phyloP scores from a whole-genome alignment of 2,888 invertebrate species.

The Drosophila yooni region DNA sequence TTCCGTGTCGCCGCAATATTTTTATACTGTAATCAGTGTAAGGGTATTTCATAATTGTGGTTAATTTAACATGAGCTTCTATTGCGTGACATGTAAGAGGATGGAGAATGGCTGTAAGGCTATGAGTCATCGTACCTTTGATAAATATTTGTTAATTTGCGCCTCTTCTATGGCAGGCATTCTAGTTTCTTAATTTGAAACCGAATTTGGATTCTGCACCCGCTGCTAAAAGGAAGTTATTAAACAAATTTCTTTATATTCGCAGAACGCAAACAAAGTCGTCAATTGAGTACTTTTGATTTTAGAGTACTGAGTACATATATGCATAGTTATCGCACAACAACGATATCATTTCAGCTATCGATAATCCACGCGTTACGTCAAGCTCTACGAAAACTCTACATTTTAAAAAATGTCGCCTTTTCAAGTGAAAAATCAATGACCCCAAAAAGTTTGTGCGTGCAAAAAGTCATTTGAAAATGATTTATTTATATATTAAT shows the following conservation, averaged over 20 bases:
- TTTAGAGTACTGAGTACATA: conserved; percentile 38
- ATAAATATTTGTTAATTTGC: conserved; percentile 86
- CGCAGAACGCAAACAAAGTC: conserved; percentile 55
- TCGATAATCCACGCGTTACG: conserved; percentile 28
- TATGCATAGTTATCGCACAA: conserved; percentile 14
- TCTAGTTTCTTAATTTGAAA: conserved; percentile 22
- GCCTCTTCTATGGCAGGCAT: conserved; percentile 85
- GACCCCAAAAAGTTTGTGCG: not conserved
- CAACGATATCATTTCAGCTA: conserved; percentile 17
- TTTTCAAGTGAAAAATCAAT: not conserved
- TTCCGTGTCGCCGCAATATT: conserved; percentile 88
- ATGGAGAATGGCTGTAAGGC: conserved; percentile 10
- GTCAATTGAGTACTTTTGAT: conserved; percentile 45
- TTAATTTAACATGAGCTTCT: conserved; percentile 24
- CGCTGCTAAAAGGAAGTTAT: conserved; percentile 7
- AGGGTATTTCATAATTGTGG: conserved; percentile 16
- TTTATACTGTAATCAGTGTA: conserved; percentile 87
- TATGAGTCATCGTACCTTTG: conserved; percentile 85
- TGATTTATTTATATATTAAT: conserved; percentile 45
- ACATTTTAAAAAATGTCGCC: not conserved
- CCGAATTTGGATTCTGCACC: conserved; percentile 20
- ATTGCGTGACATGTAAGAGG: conserved; percentile 22
- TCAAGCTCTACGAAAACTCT: conserved; percentile 6
- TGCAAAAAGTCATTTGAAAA: conserved; percentile 18
- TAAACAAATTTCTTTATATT: conserved; percentile 30